These are phyloP conservation scores for Drosophila monieri DNA, from an alignment of 2,888 invertebrate species.

Conservation along the genomic window DNA sequence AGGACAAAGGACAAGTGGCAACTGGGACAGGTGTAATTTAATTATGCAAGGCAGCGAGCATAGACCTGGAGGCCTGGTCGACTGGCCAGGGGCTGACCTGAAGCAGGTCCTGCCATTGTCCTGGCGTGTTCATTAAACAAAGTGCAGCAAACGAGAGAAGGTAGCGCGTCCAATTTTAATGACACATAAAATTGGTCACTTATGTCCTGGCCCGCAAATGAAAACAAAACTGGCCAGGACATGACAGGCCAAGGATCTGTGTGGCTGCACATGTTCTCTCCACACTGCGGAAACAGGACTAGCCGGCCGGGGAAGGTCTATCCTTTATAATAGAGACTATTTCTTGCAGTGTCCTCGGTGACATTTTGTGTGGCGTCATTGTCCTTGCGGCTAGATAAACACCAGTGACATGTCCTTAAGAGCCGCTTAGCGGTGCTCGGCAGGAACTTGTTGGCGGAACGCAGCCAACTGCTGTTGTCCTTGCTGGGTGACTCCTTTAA, in stretches of 20 bases:
- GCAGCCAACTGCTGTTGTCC: constrained; percentile 30
- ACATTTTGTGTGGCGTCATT: constrained; percentile 74
- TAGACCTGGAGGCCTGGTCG: no score
- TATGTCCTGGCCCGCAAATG: constrained; percentile 73
- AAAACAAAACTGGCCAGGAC: constrained; percentile 78
- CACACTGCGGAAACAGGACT: constrained; percentile 11
- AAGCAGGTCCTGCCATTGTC: constrained; percentile 29
- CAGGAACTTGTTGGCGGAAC: constrained; percentile 57
- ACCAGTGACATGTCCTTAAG: constrained; percentile 71
- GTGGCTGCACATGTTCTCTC: constrained; percentile 62
- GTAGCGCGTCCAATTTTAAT: constrained; percentile 77
- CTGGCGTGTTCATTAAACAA: constrained; percentile 47
- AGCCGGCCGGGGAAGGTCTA: background rate
- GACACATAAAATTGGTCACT: constrained; percentile 81
- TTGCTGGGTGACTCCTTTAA: constrained; percentile 63
- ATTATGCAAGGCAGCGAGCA: constrained; percentile 60
- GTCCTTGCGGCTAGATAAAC: constrained; percentile 72
- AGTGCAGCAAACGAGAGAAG: constrained; percentile 50
- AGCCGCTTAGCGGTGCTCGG: constrained; percentile 64
- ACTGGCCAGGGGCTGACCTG: background rate
- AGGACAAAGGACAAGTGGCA: constrained; percentile 32
- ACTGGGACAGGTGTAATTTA: constrained; percentile 79
- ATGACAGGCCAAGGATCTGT: constrained; percentile 60
- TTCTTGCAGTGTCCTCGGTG: constrained; percentile 40
- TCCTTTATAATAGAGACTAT: background rate